Percentiles rank a stretch among this genome's conserved stretches.
phyloP scores from a whole-genome alignment of 2,113 vertebrate species.

The Oryzias melastigma region DNA sequence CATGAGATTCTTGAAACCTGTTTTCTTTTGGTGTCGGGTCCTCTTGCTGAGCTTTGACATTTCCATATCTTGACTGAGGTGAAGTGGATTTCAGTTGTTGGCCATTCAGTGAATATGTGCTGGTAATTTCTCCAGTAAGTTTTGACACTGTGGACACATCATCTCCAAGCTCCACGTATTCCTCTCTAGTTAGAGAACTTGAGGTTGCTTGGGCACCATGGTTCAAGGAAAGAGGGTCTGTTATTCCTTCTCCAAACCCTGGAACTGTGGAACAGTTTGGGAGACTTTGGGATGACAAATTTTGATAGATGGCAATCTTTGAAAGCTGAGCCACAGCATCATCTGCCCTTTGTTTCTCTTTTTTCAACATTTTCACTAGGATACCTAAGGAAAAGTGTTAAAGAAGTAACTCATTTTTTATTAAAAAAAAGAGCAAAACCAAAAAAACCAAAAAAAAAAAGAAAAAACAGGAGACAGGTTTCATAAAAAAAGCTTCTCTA shows the following conservation, averaged over 20 bases:
- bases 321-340: slow-evolving; percentile 66
- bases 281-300: slow-evolving; percentile 28
- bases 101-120: not conserved
- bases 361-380: slow-evolving; percentile 88
- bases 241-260: not conserved
- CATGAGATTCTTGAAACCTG: not conserved
- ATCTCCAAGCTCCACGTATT: not conserved
- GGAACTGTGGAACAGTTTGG: not conserved
- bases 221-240: not conserved
- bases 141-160: not conserved
- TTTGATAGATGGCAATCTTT: slow-evolving; percentile 17
- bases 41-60: not conserved
- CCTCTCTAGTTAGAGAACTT: not conserved
- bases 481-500: no score
- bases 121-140: not conserved
- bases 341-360: slow-evolving; percentile 83
- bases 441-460: no score
- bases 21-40: not conserved
- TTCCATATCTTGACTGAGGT: not conserved
- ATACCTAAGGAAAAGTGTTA: slow-evolving; percentile 79
- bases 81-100: not conserved
- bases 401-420: slow-evolving; percentile 28
- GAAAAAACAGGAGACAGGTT: no score
- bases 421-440: not conserved
- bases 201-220: not conserved